Base-by-base conservation (phyloP, 2,113 vertebrate species). In the Albula goreensis region DNA sequence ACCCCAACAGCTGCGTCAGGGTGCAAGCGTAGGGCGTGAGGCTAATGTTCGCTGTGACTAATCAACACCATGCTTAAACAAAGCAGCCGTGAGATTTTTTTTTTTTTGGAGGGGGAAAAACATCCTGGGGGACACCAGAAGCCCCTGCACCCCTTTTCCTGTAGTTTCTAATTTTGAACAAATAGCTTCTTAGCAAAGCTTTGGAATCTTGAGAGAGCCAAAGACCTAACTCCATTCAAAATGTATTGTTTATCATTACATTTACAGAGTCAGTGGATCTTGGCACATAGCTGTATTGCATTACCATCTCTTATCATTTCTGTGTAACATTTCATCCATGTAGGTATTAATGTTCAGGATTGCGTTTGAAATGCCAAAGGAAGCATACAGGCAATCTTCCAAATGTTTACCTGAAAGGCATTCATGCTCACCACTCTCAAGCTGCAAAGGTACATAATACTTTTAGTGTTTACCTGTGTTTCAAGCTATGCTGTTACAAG, bases 21-120 rank as follows among this genome's bases (percentile, higher is more conserved):
- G 90, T 85, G 86, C 87, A 85, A 82, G 89, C 87, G 85, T 85
- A 86, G 90, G 89, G 87, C 90, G 89, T 89, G 82, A 88, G 89
- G 89, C 53, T 90, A 91, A 91, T 92, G 91, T 92, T 93, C 90
- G 86, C 91, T 91, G 91, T 92, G 92, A 94, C 93, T 92, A 91
- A 92, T 90, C 89, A 90, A 89, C 85, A 91, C 85, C 93, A 94
- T 88, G 91, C 92, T 90, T 92, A 88, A 85, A 91, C 90, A 89
- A 52, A 84, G 22, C 87, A 86, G 82, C 25, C 4, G 19, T 57
- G 88, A 89, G 88, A 90, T 91, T 89, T 90, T 88, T 89, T 80
- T 80, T 41, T 41, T 41, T 41, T 41, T 41, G 31, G 31, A 88
- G 51, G 60, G n/a, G 7, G 22, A 74, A 91, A 87, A 86, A 74